Percentiles rank a stretch among this genome's conserved stretches.
Conservation (phyloP, 2,888 invertebrate species). For the Drosophila nr. medialis region DNA sequence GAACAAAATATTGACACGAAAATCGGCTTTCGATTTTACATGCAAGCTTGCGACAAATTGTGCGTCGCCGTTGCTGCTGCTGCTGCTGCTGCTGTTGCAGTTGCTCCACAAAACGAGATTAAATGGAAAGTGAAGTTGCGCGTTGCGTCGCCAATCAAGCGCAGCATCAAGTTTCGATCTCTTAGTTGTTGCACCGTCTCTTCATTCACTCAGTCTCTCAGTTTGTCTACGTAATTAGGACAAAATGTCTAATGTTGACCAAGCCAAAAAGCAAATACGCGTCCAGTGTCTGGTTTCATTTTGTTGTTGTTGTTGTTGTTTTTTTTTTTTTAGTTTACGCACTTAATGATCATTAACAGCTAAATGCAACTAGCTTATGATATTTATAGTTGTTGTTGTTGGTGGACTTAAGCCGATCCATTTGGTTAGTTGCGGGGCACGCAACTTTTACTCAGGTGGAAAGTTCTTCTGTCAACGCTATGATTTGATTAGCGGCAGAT, state of each 20-base stretch:
- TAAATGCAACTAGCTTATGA: slow-evolving; percentile 51
- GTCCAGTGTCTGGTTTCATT: slow-evolving; percentile 48
- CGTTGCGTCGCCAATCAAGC: slow-evolving; percentile 73
- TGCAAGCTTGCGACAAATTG: slow-evolving; percentile 71
- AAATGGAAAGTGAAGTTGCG: slow-evolving; percentile 79
- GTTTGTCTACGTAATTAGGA: slow-evolving; percentile 77
- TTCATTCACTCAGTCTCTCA: slow-evolving; percentile 25
- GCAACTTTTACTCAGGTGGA: slow-evolving; percentile 61
- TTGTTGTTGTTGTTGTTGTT: background rate
- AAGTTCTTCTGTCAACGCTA: slow-evolving; percentile 65
- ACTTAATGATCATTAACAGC: slow-evolving; percentile 48
- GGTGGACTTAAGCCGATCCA: slow-evolving; percentile 40
- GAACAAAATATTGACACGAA: slow-evolving; percentile 79
- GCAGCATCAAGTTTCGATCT: slow-evolving; percentile 25
- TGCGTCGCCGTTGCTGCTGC: slow-evolving; percentile 39
- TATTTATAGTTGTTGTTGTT: slow-evolving; percentile 11
- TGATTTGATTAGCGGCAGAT: slow-evolving; percentile 62
- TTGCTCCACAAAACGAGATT: slow-evolving; percentile 73
- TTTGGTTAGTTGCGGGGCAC: slow-evolving; percentile 30
- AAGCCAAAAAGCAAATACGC: slow-evolving; percentile 73
- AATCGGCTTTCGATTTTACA: slow-evolving; percentile 79
- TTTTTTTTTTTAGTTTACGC: slow-evolving; percentile 47
- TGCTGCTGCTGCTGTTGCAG: slow-evolving; percentile 32
- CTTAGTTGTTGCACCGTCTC: slow-evolving; percentile 12
- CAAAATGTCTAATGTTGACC: slow-evolving; percentile 78